These are phyloP conservation scores for Hippolais icterina DNA, from an alignment of 2,113 vertebrate species.

Conservation along the genomic window DNA sequence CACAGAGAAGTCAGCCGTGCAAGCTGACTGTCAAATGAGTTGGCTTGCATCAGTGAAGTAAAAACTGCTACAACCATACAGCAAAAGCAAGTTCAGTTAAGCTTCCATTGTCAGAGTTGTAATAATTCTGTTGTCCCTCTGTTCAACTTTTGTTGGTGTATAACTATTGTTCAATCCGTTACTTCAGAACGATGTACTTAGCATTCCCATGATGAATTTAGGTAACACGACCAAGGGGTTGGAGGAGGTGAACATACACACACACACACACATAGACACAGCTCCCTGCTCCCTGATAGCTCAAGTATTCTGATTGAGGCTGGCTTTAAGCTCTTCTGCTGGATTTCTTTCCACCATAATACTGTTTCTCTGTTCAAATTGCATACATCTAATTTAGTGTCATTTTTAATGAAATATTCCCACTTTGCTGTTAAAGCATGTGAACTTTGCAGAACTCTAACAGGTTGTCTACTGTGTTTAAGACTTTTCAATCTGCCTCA, in stretches of 20 bases:
- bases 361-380: background rate
- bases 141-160: background rate
- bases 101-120: background rate
- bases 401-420: background rate
- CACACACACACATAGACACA: accelerated
- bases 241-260: background rate
- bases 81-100: background rate
- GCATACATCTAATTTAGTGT: background rate
- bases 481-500: background rate
- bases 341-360: background rate
- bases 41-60: background rate
- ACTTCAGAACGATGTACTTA: background rate
- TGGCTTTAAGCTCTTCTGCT: background rate
- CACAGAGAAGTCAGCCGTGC: background rate
- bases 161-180: background rate
- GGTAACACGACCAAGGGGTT: background rate
- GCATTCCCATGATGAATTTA: background rate
- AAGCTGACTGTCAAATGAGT: background rate
- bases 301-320: background rate
- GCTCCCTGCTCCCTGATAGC: background rate
- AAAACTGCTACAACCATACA: background rate
- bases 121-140: background rate
- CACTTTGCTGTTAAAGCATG: background rate
- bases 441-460: background rate
- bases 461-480: background rate